A percentile compares a stretch with the other conserved stretches of the same genome.
Evolutionary conservation across 2,113 vertebrate species (phyloP).

Genomic region (Mirounga angustirostris): DNA sequence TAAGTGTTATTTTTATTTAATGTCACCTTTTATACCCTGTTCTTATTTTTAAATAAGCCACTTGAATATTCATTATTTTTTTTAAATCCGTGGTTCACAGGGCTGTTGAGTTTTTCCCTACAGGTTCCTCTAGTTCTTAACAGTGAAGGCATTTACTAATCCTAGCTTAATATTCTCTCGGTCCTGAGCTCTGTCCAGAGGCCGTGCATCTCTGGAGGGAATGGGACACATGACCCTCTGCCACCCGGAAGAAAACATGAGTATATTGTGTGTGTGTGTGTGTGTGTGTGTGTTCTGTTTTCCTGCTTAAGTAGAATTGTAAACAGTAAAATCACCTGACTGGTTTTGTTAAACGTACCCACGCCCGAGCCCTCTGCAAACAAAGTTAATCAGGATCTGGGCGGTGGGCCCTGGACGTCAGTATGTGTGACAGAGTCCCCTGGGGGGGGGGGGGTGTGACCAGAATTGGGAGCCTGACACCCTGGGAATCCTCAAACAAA

Average conservation of each 20-base stretch:
- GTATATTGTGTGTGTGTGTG: neutral
- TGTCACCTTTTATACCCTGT: neutral
- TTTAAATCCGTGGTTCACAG: neutral
- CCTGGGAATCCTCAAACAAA: neutral
- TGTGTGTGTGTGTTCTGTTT: neutral
- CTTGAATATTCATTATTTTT: neutral
- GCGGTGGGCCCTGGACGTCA: neutral
- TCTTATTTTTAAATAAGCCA: conserved; percentile 27
- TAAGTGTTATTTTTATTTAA: neutral
- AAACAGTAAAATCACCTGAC: neutral
- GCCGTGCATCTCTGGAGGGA: neutral
- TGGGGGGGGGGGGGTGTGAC: rapidly evolving
- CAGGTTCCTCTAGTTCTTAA: neutral
- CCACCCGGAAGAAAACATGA: rapidly evolving
- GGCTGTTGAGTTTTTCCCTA: neutral
- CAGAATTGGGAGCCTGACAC: neutral
- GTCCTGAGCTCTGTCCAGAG: neutral
- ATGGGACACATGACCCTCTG: rapidly evolving
- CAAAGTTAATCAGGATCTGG: neutral
- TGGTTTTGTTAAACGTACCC: neutral
- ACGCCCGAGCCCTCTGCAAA: neutral
- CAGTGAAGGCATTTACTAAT: neutral
- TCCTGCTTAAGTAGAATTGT: neutral
- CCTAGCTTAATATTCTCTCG: neutral
- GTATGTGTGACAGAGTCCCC: neutral